Evolutionary conservation across 2,113 vertebrate genomes (phyloP).

Genomic region (Sardina pilchardus): DNA sequence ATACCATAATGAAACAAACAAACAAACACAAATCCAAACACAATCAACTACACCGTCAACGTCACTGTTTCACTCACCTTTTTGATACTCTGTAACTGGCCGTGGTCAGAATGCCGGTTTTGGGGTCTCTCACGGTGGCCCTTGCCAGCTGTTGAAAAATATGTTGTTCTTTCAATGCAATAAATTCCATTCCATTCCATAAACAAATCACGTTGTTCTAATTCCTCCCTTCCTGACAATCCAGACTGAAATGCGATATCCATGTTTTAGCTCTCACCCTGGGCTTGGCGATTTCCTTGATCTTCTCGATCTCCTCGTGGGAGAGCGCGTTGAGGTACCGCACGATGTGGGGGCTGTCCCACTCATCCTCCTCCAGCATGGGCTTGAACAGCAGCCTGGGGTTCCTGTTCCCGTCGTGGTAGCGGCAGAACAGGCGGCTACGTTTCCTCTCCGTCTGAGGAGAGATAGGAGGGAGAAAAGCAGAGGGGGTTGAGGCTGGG

Average conservation of each 20-base stretch:
- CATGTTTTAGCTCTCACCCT: conserved; percentile 73
- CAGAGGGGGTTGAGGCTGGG: not conserved
- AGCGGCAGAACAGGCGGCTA: conserved; percentile 90
- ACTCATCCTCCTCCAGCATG: conserved; percentile 93
- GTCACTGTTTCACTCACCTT: conserved; percentile 75
- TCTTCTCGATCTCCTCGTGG: conserved; percentile 85
- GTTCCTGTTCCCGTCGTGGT: conserved; percentile 80
- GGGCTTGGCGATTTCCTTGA: conserved; percentile 92
- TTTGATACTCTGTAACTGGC: conserved; percentile 96
- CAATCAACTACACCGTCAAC: not conserved
- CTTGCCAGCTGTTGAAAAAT: conserved; percentile 80
- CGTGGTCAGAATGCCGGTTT: conserved; percentile 90
- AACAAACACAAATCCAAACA: no score
- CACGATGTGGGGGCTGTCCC: conserved; percentile 93
- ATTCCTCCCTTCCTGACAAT: not conserved
- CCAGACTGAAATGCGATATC: not conserved
- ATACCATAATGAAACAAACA: no score
- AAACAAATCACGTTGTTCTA: not conserved
- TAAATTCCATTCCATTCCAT: not conserved
- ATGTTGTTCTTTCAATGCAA: not conserved
- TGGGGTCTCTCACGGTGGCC: conserved; percentile 96
- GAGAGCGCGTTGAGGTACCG: conserved; percentile 86
- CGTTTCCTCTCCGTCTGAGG: conserved; percentile 78
- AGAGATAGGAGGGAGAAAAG: not conserved
- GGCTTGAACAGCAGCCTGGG: conserved; percentile 89